phyloP scores from a whole-genome alignment of 1,140 invertebrate genomes.

The Brachionus manjavacas region DNA sequence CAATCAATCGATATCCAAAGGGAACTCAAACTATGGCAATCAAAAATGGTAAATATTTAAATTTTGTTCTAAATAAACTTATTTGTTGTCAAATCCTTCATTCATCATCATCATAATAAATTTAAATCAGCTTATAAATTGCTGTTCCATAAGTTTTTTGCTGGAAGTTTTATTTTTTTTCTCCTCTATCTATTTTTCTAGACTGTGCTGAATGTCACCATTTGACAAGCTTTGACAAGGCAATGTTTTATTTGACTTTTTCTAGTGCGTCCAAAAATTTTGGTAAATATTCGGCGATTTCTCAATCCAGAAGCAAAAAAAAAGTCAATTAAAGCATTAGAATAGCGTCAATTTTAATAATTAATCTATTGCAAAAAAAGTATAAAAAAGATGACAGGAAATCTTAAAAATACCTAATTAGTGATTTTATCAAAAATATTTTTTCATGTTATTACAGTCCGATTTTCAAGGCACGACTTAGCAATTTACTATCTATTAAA shows the following conservation, averaged over 20 bases:
- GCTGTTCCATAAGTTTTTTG: background rate
- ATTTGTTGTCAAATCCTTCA: background rate
- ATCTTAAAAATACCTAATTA: background rate
- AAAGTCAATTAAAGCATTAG: too few species aligned
- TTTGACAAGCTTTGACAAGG: background rate
- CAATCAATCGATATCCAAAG: slow-evolving; percentile 42
- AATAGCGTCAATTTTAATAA: too few species aligned
- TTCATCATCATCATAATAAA: background rate
- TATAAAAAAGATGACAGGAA: background rate
- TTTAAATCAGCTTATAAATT: background rate
- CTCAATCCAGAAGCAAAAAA: background rate
- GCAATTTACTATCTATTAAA: background rate
- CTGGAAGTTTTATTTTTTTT: background rate
- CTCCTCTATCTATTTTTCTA: background rate
- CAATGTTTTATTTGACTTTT: background rate
- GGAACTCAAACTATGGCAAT: slow-evolving; percentile 42
- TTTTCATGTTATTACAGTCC: background rate
- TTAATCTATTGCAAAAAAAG: background rate
- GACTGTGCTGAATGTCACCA: background rate
- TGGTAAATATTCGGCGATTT: background rate
- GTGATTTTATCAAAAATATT: background rate
- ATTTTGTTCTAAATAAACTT: background rate
- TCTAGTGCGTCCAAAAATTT: background rate
- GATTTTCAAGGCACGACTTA: background rate
- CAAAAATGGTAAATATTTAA: slow-evolving; percentile 42